phyloP scores from a whole-genome alignment of 2,888 invertebrate genomes.

The Archips crataeganus region DNA sequence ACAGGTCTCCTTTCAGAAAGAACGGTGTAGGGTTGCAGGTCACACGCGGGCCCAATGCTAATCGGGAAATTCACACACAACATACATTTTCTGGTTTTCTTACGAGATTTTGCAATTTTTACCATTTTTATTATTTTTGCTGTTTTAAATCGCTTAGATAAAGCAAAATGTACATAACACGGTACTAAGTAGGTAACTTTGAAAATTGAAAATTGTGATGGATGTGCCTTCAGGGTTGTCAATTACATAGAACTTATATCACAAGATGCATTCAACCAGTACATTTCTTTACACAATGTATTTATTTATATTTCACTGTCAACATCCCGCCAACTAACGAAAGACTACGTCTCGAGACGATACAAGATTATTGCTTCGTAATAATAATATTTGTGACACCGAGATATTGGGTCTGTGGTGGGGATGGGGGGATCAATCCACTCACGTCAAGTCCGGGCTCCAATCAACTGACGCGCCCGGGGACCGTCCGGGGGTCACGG shows the following conservation, averaged over 20 bases:
- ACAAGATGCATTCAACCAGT: neutral
- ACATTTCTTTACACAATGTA: neutral
- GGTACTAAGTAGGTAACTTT: too few species aligned
- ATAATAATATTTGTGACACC: slow-evolving; percentile 41
- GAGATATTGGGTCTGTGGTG: slow-evolving; percentile 44
- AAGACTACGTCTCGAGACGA: slow-evolving; percentile 1
- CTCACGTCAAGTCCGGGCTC: slow-evolving; percentile 79
- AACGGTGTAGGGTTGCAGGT: too few species aligned
- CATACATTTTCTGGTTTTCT: too few species aligned
- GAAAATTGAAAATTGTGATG: neutral
- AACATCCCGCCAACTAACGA: neutral
- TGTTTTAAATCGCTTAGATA: too few species aligned
- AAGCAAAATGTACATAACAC: neutral
- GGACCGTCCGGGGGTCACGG: slow-evolving; percentile 59
- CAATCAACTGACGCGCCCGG: slow-evolving; percentile 81
- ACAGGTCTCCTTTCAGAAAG: too few species aligned
- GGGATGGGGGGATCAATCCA: slow-evolving; percentile 76
- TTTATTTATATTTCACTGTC: too few species aligned
- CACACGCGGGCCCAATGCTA: too few species aligned
- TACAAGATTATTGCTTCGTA: slow-evolving; percentile 31
- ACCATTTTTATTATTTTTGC: too few species aligned
- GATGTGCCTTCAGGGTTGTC: neutral
- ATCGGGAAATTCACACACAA: too few species aligned
- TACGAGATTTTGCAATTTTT: too few species aligned
- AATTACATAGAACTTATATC: neutral